Base-by-base conservation (phyloP, 1,140 invertebrate genomes). In the Calephelis virginiensis region DNA sequence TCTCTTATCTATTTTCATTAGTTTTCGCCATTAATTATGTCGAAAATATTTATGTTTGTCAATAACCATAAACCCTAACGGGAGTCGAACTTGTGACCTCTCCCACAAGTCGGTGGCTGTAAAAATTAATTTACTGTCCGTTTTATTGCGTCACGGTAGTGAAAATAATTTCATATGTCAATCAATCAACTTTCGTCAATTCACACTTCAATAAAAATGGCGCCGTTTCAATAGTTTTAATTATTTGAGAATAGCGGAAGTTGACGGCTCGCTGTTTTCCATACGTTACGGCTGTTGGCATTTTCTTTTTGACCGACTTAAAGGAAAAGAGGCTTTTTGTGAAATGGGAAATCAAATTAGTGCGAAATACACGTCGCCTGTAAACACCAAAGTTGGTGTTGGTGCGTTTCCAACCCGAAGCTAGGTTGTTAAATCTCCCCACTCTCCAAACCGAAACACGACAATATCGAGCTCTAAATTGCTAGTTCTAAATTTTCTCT, bases 131-230 rank as follows among this genome's bases (percentile, higher is more conserved):
- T 56, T 56, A 56, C 28, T 28, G 5, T 37, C 28, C 28, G 6
- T 53, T 28, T 53, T 56, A 56, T 56, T 56, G 53, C 53, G 53
- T 56, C 53, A 56, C 53, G 53, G 28, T 37, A 12, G 53, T 56
- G 53, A 56, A 56, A 56, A 56, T 17, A 56, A 56, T 56, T 56
- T 56, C 14, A 56, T 28, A 56, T 56, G 50, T 56, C 50, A 56
- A 56, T 56, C 50, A 56, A 56, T 56, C 50, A 56, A 56, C 50
- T 56, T 56, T 56, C 50, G 28, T 56, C 50, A 56, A 56, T 56
- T 56, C 28, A 56, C 50, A 56, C 50, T 56, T 56, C 50, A 56
- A 56, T 56, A 56, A 56, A 56, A 9, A 13, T 14, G 14, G 50
- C 50, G 50, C 14, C 10, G 11, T 56, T 8, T 56, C 11, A 56